These are phyloP conservation scores for Choreutis nemorana DNA, from an alignment of 2,888 invertebrate species.

Conservation along the genomic window DNA sequence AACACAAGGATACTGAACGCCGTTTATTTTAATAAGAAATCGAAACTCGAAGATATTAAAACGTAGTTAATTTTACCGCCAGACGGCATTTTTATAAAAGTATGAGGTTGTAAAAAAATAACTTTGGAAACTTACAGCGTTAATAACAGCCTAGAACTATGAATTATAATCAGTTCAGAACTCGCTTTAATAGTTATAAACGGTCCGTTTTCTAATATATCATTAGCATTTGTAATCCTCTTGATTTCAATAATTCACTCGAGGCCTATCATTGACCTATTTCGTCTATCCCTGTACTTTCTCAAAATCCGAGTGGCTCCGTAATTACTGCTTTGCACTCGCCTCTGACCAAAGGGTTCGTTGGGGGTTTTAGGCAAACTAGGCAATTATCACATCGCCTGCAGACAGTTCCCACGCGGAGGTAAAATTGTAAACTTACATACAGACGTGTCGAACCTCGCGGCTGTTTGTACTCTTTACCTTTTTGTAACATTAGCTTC, in stretches of 20 bases:
- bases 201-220: too few relatives aligned
- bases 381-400: conserved; percentile 55
- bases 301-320: conserved; percentile 21
- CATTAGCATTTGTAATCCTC: too few relatives aligned
- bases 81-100: too few relatives aligned
- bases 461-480: conserved; percentile 26
- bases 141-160: too few relatives aligned
- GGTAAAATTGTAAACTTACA: conserved; percentile 48
- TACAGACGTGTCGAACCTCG: conserved; percentile 44
- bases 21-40: too few relatives aligned
- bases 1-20: too few relatives aligned
- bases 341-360: conserved; percentile 34
- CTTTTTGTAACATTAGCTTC: conserved; percentile 43
- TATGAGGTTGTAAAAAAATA: too few relatives aligned
- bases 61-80: too few relatives aligned
- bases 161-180: too few relatives aligned
- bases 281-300: conserved; percentile 26
- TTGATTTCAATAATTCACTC: conserved; percentile 38
- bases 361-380: conserved; percentile 50
- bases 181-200: too few relatives aligned
- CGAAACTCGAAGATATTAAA: too few relatives aligned
- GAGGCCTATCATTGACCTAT: conserved; percentile 21
- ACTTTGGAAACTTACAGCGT: too few relatives aligned
- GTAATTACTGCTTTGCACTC: conserved; percentile 48
- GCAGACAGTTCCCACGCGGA: conserved; percentile 55